Conservation (phyloP, 2,888 invertebrate genomes). For the Lycaena phlaeas region DNA sequence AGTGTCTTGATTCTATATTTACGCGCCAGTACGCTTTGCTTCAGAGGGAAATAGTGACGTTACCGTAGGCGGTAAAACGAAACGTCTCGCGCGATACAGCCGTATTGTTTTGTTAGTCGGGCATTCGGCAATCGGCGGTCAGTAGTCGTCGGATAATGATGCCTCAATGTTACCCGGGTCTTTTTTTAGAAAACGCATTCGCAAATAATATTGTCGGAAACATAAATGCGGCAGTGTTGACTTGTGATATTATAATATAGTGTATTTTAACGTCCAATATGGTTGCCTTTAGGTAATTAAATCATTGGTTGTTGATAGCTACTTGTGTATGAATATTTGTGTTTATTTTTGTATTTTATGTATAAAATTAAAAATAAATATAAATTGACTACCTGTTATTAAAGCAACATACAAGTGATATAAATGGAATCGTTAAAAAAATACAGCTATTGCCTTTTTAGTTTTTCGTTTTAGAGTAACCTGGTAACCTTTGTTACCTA, state of each 20-base stretch:
- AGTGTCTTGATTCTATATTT: slow-evolving; percentile 63
- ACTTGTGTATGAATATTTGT: background rate
- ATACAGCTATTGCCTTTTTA: too few species aligned
- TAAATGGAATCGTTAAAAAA: too few species aligned
- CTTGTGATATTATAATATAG: slow-evolving; percentile 18
- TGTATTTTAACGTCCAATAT: slow-evolving; percentile 32
- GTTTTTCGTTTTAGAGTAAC: too few species aligned
- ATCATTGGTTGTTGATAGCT: background rate
- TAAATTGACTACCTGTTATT: too few species aligned
- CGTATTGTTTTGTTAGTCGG: slow-evolving; percentile 25
- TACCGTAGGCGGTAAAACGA: slow-evolving; percentile 27
- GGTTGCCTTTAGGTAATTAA: slow-evolving; percentile 42
- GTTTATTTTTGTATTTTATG: too few species aligned
- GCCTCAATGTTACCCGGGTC: slow-evolving; percentile 1
- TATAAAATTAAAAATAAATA: background rate
- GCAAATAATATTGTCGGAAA: slow-evolving; percentile 29
- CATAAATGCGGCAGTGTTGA: slow-evolving; percentile 32
- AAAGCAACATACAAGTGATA: too few species aligned
- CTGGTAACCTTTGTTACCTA: too few species aligned
- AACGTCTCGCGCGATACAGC: slow-evolving; percentile 18
- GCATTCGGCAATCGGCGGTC: slow-evolving; percentile 3
- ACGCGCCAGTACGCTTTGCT: slow-evolving; percentile 52
- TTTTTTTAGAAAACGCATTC: slow-evolving; percentile 28
- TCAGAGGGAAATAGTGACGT: slow-evolving; percentile 60
- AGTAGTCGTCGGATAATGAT: slow-evolving; percentile 5